Percentiles rank a stretch among this genome's conserved stretches.
Evolutionary conservation across 2,113 vertebrate genomes (phyloP).

Genomic region (Tragelaphus scriptus): DNA sequence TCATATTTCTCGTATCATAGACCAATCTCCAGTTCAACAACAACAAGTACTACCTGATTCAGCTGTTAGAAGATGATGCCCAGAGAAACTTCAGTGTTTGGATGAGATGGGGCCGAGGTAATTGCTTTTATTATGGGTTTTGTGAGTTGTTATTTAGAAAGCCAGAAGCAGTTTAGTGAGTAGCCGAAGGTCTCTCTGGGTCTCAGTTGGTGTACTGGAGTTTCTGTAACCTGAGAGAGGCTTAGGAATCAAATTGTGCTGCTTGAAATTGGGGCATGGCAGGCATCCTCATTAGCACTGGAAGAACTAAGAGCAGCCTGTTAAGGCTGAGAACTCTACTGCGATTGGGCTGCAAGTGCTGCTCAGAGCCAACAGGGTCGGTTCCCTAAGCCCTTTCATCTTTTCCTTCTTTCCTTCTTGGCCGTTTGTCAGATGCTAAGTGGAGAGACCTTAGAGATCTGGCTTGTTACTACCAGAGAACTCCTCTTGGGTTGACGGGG

Average conservation of each 20-base stretch:
- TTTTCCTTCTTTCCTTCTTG: background rate
- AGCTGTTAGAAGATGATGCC: constrained; percentile 87
- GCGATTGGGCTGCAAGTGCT: background rate
- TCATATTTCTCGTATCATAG: constrained; percentile 68
- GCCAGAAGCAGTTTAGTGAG: background rate
- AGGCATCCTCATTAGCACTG: background rate
- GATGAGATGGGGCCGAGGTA: constrained; percentile 93
- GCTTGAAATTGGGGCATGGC: background rate
- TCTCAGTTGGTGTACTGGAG: background rate
- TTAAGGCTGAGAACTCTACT: background rate
- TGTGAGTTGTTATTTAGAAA: background rate
- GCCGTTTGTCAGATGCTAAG: background rate
- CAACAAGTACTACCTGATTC: constrained; percentile 94
- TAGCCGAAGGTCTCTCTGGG: background rate
- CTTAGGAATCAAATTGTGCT: background rate
- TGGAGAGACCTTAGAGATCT: background rate
- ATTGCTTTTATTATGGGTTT: background rate
- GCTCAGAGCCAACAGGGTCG: background rate
- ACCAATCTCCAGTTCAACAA: constrained; percentile 94
- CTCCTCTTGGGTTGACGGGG: background rate
- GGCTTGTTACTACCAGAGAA: background rate
- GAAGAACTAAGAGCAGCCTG: background rate
- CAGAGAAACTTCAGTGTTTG: constrained; percentile 87
- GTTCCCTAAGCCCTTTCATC: background rate
- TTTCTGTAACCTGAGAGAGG: background rate